These are phyloP conservation scores for Pithecia hirsuta DNA, from an alignment of 2,797 vertebrate species.

Conservation along the genomic window DNA sequence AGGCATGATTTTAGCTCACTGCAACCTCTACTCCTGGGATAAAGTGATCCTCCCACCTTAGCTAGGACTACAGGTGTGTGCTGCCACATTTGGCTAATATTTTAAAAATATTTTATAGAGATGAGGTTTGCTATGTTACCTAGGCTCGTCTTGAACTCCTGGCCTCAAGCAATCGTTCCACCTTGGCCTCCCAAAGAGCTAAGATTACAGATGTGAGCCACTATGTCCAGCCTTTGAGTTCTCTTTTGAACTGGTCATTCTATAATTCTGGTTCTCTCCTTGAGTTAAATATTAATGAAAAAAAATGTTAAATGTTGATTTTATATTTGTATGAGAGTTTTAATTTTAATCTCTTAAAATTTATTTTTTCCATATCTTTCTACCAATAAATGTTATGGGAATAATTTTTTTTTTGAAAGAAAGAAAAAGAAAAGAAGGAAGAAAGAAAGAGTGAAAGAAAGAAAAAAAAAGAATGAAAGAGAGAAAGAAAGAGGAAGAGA, in stretches of 20 bases:
- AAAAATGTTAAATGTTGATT: neutral
- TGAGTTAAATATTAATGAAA: neutral
- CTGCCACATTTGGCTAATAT: neutral
- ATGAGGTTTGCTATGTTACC: neutral
- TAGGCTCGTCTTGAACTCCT: neutral
- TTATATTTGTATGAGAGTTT: constrained; percentile 6
- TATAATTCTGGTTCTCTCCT: neutral
- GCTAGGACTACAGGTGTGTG: neutral
- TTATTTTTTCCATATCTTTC: neutral
- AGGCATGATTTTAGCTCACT: neutral
- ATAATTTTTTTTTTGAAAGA: neutral
- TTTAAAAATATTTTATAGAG: neutral
- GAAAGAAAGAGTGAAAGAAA: no score
- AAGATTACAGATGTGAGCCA: neutral
- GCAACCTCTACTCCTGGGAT: neutral
- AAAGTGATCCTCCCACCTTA: neutral
- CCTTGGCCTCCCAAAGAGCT: neutral
- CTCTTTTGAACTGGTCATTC: neutral
- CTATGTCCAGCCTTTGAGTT: neutral
- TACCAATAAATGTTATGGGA: neutral
- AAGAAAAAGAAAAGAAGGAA: no score
- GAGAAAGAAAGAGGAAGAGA: no score
- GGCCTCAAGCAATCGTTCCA: neutral
- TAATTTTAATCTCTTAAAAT: neutral
- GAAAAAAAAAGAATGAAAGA: no score